Conservation (phyloP, 2,113 vertebrate genomes). For the Rhinogobius similis region DNA sequence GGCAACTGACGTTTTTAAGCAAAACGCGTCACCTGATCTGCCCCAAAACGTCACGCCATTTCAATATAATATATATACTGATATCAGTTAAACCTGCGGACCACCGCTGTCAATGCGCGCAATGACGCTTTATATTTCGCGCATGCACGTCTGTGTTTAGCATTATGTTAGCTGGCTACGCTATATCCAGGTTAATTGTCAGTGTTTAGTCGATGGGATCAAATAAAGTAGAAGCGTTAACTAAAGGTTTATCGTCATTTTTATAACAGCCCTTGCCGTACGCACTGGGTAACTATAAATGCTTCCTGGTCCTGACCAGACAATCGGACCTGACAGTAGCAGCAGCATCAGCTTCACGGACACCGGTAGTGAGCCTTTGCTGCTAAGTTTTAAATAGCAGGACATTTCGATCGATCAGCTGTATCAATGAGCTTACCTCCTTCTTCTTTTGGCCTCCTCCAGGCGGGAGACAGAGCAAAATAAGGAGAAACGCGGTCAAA, state of each 20-base stretch:
- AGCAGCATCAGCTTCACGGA: neutral
- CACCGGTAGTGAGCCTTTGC: neutral
- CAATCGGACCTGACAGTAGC: neutral
- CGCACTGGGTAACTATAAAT: neutral
- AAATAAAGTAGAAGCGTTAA: neutral
- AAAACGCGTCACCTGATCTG: no score
- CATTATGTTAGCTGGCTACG: neutral
- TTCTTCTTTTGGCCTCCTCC: constrained; percentile 75
- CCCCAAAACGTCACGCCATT: no score
- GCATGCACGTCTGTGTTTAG: neutral
- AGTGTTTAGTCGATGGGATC: neutral
- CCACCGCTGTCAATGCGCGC: neutral
- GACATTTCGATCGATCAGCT: neutral
- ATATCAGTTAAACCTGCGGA: no score
- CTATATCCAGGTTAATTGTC: neutral
- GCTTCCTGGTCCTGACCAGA: neutral
- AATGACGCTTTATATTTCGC: neutral
- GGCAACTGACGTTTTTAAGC: no score
- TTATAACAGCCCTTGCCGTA: neutral
- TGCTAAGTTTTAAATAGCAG: neutral
- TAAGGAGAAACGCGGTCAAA: constrained; percentile 43
- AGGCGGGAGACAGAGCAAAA: constrained; percentile 54
- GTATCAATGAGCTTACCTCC: constrained; percentile 57
- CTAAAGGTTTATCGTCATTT: neutral
- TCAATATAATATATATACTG: no score